A percentile compares a stretch with the other conserved stretches of the same genome.
phyloP scores from a whole-genome alignment of 2,113 vertebrate species.

The Megaceryle torquata region DNA sequence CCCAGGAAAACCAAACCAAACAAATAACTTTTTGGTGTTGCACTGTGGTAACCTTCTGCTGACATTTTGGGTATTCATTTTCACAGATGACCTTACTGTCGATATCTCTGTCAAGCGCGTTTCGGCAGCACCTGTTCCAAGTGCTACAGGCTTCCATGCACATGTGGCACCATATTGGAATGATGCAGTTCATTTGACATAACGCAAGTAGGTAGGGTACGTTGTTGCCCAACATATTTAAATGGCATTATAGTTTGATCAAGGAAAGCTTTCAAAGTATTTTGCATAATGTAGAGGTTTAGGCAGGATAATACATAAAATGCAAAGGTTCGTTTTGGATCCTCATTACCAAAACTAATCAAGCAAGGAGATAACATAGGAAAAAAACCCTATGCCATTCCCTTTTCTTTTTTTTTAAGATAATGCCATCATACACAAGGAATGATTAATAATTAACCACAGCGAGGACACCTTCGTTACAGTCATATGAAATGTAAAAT shows the following conservation, averaged over 20 bases:
- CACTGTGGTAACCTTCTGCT: background rate
- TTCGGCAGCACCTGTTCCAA: constrained; percentile 82
- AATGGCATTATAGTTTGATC: constrained; percentile 1
- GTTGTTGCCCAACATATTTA: constrained; percentile 54
- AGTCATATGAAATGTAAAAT: background rate
- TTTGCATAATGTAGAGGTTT: background rate
- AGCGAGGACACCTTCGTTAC: background rate
- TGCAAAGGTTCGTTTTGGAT: constrained; percentile 54
- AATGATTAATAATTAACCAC: constrained; percentile 59
- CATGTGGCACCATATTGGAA: constrained; percentile 90
- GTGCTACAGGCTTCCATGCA: constrained; percentile 74
- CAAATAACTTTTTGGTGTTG: background rate
- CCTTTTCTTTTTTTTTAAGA: constrained; percentile 8
- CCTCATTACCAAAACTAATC: constrained; percentile 59
- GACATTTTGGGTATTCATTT: constrained; percentile 36
- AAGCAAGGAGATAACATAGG: constrained; percentile 50
- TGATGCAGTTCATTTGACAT: constrained; percentile 84
- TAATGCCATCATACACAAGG: constrained; percentile 9
- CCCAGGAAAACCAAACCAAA: background rate
- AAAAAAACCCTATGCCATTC: constrained; percentile 1
- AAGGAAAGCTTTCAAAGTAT: constrained; percentile 9
- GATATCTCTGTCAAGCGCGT: constrained; percentile 60
- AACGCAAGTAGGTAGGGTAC: constrained; percentile 76
- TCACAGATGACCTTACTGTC: constrained; percentile 71
- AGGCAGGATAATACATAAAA: background rate